Conservation (phyloP, 2,888 invertebrate species). For the Pegoplata infirma region DNA sequence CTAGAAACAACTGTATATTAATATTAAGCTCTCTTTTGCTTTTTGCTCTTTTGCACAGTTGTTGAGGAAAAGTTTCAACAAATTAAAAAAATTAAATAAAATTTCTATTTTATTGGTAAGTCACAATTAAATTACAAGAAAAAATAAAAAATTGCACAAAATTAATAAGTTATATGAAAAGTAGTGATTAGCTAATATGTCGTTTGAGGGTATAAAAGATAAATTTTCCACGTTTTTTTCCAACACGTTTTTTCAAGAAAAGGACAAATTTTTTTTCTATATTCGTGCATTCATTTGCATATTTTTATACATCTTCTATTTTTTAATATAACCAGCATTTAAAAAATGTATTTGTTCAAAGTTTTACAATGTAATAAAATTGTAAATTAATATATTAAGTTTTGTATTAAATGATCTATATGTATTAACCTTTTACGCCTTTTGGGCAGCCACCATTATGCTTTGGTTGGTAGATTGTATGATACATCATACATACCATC, state of each 20-base stretch:
- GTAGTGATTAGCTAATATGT: background rate
- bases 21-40: constrained; percentile 44
- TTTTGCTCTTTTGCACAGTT: constrained; percentile 44
- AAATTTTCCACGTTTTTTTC: constrained; percentile 7
- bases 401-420: background rate
- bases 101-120: constrained; percentile 42
- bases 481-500: constrained; percentile 27
- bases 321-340: background rate
- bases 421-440: background rate
- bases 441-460: constrained; percentile 11
- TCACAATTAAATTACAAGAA: background rate
- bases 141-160: background rate
- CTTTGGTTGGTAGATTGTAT: constrained; percentile 21
- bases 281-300: background rate
- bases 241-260: constrained; percentile 31
- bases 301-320: background rate
- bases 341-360: background rate
- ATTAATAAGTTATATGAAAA: background rate
- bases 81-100: constrained; percentile 11
- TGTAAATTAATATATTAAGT: background rate
- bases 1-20: constrained; percentile 17
- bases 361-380: background rate
- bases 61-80: constrained; percentile 29
- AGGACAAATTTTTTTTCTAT: constrained; percentile 19
- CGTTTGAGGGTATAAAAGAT: background rate